These are phyloP conservation scores for Fragum sueziense DNA, from an alignment of 2,888 invertebrate species.

Conservation along the genomic window DNA sequence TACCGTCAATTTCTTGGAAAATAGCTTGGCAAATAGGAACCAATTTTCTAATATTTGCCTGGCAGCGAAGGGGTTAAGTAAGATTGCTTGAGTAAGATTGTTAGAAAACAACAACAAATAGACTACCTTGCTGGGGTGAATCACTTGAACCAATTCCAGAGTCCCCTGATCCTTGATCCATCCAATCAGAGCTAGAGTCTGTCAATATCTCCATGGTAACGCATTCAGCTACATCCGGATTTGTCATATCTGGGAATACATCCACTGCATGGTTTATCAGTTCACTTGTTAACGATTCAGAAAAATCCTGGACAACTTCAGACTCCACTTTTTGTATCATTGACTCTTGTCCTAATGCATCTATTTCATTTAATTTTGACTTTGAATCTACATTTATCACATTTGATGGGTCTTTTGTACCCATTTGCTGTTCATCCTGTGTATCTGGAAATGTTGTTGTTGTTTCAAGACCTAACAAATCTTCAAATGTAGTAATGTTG, in stretches of 20 bases:
- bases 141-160: constrained; percentile 45
- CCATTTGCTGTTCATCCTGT: no score
- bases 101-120: not conserved
- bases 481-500: no score
- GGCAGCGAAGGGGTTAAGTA: no score
- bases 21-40: no score
- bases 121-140: constrained; percentile 48
- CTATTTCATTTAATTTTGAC: no score
- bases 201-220: constrained; percentile 39
- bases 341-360: no score
- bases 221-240: constrained; percentile 40
- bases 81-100: not conserved
- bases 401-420: no score
- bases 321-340: not conserved
- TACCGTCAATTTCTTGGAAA: no score
- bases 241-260: constrained; percentile 60
- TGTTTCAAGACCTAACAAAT: no score
- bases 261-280: constrained; percentile 74
- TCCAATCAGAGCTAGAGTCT: constrained; percentile 21
- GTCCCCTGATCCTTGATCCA: constrained; percentile 43
- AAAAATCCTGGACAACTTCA: constrained; percentile 2
- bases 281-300: constrained; percentile 63
- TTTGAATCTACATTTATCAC: no score
- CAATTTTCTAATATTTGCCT: no score
- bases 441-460: no score